A percentile compares a stretch with the other conserved stretches of the same genome.
Evolutionary conservation across 1,140 invertebrate genomes (phyloP).

Genomic region (Monochamus saltuarius): DNA sequence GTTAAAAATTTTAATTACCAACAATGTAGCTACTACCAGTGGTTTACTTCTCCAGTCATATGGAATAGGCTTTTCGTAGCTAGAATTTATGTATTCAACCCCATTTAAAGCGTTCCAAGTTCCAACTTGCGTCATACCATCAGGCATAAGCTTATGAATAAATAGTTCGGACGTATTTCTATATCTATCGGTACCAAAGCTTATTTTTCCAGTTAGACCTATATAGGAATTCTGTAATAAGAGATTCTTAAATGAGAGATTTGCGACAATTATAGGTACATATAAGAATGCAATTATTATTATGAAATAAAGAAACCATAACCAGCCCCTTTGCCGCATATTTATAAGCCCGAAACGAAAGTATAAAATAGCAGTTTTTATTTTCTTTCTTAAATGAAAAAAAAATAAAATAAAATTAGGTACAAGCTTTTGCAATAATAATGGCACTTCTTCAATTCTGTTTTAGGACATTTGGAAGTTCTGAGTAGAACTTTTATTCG

Average conservation of each 20-base stretch:
- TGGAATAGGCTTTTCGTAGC: neutral
- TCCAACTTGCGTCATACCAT: conserved; percentile 70
- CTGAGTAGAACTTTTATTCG: too few species aligned
- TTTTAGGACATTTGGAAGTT: too few species aligned
- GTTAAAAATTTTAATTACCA: conserved; percentile 79
- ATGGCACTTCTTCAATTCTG: too few species aligned
- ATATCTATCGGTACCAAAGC: conserved; percentile 82
- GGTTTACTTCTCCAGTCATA: conserved; percentile 72
- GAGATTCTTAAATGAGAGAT: too few species aligned
- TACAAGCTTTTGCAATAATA: conserved; percentile 23
- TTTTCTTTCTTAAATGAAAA: too few species aligned
- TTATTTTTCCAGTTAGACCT: conserved; percentile 80
- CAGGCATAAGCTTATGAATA: conserved; percentile 69
- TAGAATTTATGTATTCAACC: neutral
- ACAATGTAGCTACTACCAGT: conserved; percentile 79
- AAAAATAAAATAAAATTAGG: neutral
- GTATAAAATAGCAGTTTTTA: neutral
- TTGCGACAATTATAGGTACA: too few species aligned
- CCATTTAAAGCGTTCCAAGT: conserved; percentile 64
- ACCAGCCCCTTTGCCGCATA: neutral
- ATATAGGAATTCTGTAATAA: conserved; percentile 30
- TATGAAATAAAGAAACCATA: neutral
- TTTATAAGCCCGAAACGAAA: neutral
- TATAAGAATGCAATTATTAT: neutral
- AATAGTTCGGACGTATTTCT: conserved; percentile 78